Conservation (phyloP, 2,113 vertebrate genomes). For the Chelonoidis abingdonii region DNA sequence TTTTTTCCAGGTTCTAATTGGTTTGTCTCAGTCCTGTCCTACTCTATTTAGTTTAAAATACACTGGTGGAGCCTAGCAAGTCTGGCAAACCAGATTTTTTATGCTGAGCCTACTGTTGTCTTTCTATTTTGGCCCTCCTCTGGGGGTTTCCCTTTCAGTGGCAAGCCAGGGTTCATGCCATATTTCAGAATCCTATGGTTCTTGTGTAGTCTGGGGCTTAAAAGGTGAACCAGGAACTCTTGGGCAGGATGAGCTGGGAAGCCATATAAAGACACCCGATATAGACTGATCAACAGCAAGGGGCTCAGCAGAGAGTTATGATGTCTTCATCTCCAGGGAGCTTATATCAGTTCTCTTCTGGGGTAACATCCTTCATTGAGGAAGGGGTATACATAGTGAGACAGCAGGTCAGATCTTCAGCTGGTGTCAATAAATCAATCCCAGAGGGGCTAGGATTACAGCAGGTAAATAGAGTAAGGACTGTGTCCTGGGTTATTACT, state of each 20-base stretch:
- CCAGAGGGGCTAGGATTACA: background rate
- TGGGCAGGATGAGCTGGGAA: background rate
- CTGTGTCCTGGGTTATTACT: accelerated
- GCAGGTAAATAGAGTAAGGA: too few relatives aligned
- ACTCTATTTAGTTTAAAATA: background rate
- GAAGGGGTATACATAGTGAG: background rate
- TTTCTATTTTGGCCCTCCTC: too few relatives aligned
- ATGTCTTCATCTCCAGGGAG: background rate
- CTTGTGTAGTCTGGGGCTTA: background rate
- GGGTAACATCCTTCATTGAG: background rate
- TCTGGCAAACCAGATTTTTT: background rate
- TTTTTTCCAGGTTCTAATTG: too few relatives aligned
- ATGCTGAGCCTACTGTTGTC: too few relatives aligned
- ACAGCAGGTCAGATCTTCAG: background rate
- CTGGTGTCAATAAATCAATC: background rate
- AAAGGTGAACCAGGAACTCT: background rate
- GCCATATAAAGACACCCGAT: background rate
- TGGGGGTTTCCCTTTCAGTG: too few relatives aligned
- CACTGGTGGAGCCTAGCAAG: background rate
- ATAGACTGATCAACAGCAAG: background rate
- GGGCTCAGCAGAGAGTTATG: background rate
- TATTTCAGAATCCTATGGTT: background rate
- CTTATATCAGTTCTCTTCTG: background rate
- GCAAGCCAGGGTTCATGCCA: too few relatives aligned
- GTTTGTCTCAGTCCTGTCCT: background rate